Base-by-base conservation (phyloP, 1,140 invertebrate species). In the Hypsibius dujardini region DNA sequence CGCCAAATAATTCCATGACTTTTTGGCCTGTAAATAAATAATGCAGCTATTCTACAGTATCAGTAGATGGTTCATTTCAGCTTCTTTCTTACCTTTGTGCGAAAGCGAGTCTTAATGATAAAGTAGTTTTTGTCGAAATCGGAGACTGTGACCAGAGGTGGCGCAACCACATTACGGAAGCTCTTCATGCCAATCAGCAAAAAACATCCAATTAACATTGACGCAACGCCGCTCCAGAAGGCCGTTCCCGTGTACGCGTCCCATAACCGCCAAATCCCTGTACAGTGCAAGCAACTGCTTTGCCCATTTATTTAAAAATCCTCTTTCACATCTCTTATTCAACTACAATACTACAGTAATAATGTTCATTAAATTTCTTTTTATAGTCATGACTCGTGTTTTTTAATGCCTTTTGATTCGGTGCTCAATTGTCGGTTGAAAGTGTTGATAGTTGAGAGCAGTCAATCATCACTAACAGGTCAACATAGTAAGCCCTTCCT, bases 121-220 rank as follows among this genome's bases (percentile, higher is more conserved):
- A 90, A 91, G 80, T 90, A 92, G 71, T 86, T 86, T 60, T 84
- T 81, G 60, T 83, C 84, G 59, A 84, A 81, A 76, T 92, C 89
- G 47, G 86, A 84, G 46, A 83, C 84, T 1, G 90, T 82, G 1
- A 86, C 83, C 76, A 89, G 88, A 0, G 89, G 89, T 1, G 88
- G 85, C 15, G 89, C 87, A n/a, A 86, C 84, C 2, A 90, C 83
- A 76, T 90, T 92, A 72, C 88, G 82, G 28, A 90, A 76, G 0
- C 85, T 84, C 15, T 87, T 79, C 71, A 88, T 82, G 2, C 83
- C 79, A 3, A 84, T 82, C 28, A 90, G 78, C 14, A 85, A 84
- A 1, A 82, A 76, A 0, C 85, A 85, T 0, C 85, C 85, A 1
- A 83, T 81, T 28, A 28, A 28, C 28, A 28, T 28, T 28, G 28